These are phyloP conservation scores for Zaprionus kolodkinae DNA, from an alignment of 1,140 invertebrate species.

Conservation along the genomic window DNA sequence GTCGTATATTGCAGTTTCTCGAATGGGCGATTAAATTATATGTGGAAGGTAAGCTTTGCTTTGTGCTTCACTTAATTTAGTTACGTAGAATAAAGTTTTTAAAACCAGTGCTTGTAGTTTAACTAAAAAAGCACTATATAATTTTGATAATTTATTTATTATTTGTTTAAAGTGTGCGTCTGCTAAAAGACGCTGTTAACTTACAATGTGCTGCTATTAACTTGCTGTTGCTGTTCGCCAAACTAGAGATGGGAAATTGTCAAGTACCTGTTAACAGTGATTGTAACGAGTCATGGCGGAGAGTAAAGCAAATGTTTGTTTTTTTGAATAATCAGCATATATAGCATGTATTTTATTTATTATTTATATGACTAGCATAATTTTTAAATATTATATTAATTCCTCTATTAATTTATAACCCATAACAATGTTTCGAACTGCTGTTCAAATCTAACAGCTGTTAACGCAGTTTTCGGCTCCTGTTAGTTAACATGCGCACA, in stretches of 20 bases:
- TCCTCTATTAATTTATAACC: too few relatives aligned
- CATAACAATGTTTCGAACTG: too few relatives aligned
- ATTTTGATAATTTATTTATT: constrained; percentile 50
- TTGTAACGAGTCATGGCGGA: neutral
- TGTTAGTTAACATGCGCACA: constrained; percentile 20
- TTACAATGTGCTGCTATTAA: constrained; percentile 27
- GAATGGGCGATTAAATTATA: neutral
- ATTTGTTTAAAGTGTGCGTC: constrained; percentile 43
- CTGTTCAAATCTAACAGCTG: neutral
- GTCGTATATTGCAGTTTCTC: constrained; percentile 9
- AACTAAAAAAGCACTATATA: constrained; percentile 29
- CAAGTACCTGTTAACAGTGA: neutral
- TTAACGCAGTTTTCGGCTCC: constrained; percentile 32
- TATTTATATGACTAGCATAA: neutral
- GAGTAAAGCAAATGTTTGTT: neutral
- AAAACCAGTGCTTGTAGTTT: constrained; percentile 23
- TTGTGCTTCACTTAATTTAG: constrained; percentile 18
- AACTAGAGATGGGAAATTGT: constrained; percentile 26
- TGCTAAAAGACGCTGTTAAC: constrained; percentile 41
- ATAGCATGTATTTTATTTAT: neutral
- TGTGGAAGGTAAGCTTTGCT: neutral
- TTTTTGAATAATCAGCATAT: neutral
- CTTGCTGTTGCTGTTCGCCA: constrained; percentile 7
- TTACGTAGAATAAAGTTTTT: constrained; percentile 2
- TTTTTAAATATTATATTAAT: neutral